A percentile compares a stretch with the other conserved stretches of the same genome.
phyloP scores from a whole-genome alignment of 2,113 vertebrate genomes.

The Pollachius pollachius region DNA sequence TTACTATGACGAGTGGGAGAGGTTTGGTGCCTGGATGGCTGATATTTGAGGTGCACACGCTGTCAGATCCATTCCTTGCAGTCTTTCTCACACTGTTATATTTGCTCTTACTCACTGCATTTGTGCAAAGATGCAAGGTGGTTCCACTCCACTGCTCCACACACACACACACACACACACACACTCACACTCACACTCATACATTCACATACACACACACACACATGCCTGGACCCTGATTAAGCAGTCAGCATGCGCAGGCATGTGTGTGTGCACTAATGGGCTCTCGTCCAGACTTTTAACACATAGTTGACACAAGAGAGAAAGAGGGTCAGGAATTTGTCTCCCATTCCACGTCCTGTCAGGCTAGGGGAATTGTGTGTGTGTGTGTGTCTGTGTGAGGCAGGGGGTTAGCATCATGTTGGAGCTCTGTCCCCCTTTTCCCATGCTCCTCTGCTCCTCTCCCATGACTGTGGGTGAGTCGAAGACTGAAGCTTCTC shows the following conservation, averaged over 20 bases:
- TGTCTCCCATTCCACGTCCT: slow-evolving; percentile 40
- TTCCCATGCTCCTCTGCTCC: slow-evolving; percentile 36
- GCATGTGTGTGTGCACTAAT: background rate
- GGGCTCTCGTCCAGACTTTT: slow-evolving; percentile 15
- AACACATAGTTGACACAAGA: slow-evolving; percentile 43
- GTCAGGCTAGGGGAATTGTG: slow-evolving; percentile 6
- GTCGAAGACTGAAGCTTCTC: background rate
- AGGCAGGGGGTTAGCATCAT: slow-evolving; percentile 1
- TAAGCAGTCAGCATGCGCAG: background rate
- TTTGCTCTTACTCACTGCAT: no score
- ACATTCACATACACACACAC: background rate
- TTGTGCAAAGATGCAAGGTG: background rate
- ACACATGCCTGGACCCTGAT: background rate
- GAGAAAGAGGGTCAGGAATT: slow-evolving; percentile 41
- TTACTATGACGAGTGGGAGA: no score
- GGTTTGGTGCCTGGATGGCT: no score
- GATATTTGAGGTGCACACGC: no score
- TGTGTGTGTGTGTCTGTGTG: background rate
- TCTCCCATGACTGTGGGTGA: background rate
- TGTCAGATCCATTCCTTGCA: no score
- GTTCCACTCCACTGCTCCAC: background rate
- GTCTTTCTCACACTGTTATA: no score
- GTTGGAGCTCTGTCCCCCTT: slow-evolving; percentile 14
- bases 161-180: background rate
- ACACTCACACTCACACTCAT: background rate